A percentile compares a stretch with the other conserved stretches of the same genome.
phyloP scores from a whole-genome alignment of 2,113 vertebrate genomes.

The Collichthys lucidus region DNA sequence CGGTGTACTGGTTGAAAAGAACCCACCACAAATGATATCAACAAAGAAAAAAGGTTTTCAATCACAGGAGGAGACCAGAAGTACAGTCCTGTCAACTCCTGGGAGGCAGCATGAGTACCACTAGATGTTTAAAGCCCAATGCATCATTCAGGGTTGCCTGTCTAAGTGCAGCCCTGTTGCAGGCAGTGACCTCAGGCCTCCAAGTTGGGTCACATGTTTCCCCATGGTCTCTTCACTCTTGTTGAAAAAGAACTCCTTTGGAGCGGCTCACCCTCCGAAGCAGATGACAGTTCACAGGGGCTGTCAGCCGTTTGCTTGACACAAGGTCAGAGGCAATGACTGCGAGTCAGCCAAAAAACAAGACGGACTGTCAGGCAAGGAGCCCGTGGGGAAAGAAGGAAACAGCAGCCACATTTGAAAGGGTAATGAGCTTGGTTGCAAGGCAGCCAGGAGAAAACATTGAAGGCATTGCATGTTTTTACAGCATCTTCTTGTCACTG shows the following conservation, averaged over 20 bases:
- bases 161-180: neutral
- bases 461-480: conserved; percentile 57
- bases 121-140: neutral
- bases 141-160: neutral
- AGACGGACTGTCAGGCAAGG: conserved; percentile 59
- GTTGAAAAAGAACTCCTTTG: conserved; percentile 7
- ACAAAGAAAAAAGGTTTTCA: neutral
- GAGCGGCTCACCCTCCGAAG: neutral
- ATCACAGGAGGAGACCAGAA: neutral
- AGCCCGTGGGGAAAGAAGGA: conserved; percentile 23
- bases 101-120: neutral
- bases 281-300: conserved; percentile 49
- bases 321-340: conserved; percentile 58
- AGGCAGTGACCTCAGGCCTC: conserved; percentile 18
- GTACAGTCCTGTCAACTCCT: no score
- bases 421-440: conserved; percentile 72
- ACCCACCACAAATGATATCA: neutral
- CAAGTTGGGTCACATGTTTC: neutral
- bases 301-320: conserved; percentile 30
- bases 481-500: conserved; percentile 63
- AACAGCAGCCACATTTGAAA: conserved; percentile 73
- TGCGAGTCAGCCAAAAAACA: conserved; percentile 57
- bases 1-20: neutral
- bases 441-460: conserved; percentile 48
- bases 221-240: neutral